These are phyloP conservation scores for Temnothorax longispinosus DNA, from an alignment of 1,140 invertebrate genomes.

Conservation along the genomic window DNA sequence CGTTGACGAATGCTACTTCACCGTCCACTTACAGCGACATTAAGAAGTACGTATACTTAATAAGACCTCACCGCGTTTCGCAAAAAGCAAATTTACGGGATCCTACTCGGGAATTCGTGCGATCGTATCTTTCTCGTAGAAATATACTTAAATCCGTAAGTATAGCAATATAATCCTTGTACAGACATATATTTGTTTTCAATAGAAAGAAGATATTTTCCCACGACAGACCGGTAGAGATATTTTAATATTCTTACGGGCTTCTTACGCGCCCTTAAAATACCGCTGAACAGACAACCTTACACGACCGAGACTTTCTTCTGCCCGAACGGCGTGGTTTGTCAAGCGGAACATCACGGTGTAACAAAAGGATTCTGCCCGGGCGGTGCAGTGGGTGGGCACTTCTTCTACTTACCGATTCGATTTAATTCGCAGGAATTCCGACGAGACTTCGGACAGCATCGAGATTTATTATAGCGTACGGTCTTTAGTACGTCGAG, in stretches of 20 bases:
- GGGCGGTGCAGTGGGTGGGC: slow-evolving; percentile 40
- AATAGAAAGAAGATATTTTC: background rate
- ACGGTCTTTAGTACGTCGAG: slow-evolving; percentile 1
- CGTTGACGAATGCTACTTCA: slow-evolving; percentile 21
- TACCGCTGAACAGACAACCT: background rate
- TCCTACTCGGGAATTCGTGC: slow-evolving; percentile 14
- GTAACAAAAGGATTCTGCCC: slow-evolving; percentile 43
- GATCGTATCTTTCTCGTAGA: background rate
- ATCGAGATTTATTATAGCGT: slow-evolving; percentile 19
- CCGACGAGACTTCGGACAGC: slow-evolving; percentile 10
- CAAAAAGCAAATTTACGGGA: background rate
- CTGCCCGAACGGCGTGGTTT: background rate
- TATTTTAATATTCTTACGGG: slow-evolving; percentile 28
- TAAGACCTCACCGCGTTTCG: slow-evolving; percentile 14
- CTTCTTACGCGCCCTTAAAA: slow-evolving; percentile 32
- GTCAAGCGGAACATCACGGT: slow-evolving; percentile 44
- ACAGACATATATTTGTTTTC: background rate
- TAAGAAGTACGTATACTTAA: slow-evolving; percentile 12
- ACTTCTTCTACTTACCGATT: slow-evolving; percentile 40
- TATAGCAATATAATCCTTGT: background rate
- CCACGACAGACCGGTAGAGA: background rate
- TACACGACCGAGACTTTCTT: slow-evolving; percentile 6
- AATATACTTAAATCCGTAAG: slow-evolving; percentile 24
- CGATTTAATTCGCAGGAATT: slow-evolving; percentile 45
- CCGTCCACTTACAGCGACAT: slow-evolving; percentile 9